A percentile compares a stretch with the other conserved stretches of the same genome.
Evolutionary conservation across 2,113 vertebrate species (phyloP).

Genomic region (Nymphicus hollandicus): DNA sequence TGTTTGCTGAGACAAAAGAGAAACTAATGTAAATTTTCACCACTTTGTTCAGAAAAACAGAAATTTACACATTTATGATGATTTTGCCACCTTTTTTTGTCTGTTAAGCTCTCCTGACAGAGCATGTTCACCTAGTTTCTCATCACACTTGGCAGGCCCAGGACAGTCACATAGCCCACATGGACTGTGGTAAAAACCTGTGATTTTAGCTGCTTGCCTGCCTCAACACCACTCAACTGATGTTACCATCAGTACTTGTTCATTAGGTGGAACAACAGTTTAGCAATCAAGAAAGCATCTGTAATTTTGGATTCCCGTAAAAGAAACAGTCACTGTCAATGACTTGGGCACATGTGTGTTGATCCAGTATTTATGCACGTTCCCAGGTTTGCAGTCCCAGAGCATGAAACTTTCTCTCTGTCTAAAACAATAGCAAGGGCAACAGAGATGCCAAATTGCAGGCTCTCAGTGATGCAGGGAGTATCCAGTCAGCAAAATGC

Average conservation of each 20-base stretch:
- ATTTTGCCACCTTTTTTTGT: background rate
- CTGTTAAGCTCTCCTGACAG: background rate
- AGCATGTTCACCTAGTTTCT: background rate
- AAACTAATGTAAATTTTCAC: background rate
- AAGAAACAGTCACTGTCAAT: background rate
- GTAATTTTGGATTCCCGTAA: background rate
- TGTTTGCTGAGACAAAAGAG: background rate
- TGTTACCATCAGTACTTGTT: background rate
- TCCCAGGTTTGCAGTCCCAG: background rate
- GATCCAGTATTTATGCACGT: background rate
- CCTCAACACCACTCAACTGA: background rate
- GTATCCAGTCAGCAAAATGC: background rate
- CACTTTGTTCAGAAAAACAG: background rate
- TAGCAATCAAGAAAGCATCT: background rate
- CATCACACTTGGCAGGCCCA: background rate
- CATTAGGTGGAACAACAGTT: background rate
- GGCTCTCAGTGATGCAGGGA: background rate
- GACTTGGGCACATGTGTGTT: fast-evolving
- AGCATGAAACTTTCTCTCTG: background rate
- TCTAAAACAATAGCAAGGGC: background rate
- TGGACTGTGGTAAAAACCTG: background rate
- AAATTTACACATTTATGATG: background rate
- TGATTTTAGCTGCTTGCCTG: background rate
- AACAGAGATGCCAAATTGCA: background rate
- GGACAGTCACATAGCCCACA: background rate